A percentile compares a stretch with the other conserved stretches of the same genome.
phyloP scores from a whole-genome alignment of 1,140 invertebrate genomes.

The Drosophila ambigua region DNA sequence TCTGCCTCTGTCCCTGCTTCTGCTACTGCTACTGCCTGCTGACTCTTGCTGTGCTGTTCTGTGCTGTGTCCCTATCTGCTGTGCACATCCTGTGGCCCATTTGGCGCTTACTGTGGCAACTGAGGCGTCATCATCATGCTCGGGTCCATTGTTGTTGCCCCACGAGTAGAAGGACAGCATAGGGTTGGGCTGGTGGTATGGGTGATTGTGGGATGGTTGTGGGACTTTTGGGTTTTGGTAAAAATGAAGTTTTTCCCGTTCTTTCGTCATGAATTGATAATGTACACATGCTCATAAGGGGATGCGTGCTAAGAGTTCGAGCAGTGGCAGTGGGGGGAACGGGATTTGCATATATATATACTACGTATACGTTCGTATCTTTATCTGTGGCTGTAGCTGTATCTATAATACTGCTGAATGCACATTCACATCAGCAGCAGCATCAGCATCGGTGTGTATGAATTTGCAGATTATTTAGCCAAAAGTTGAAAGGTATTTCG shows the following conservation, averaged over 20 bases:
- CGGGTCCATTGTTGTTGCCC: conserved; percentile 44
- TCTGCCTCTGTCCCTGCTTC: conserved; percentile 5
- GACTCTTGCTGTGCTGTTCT: neutral
- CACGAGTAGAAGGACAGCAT: conserved; percentile 22
- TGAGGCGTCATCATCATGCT: conserved; percentile 74
- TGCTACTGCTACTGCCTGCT: too few relatives aligned
- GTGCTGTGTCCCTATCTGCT: conserved; percentile 29
- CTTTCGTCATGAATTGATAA: conserved; percentile 82
- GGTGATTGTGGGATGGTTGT: conserved; percentile 11
- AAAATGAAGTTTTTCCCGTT: conserved; percentile 77
- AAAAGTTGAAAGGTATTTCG: conserved; percentile 77
- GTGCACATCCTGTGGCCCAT: conserved; percentile 69
- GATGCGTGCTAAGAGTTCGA: conserved; percentile 30
- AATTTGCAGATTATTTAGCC: conserved; percentile 78
- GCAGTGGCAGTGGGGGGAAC: neutral
- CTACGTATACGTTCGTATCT: conserved; percentile 23
- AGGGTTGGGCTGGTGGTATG: neutral
- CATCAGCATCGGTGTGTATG: conserved; percentile 48
- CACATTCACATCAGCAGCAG: conserved; percentile 29
- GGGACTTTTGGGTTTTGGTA: conserved; percentile 49
- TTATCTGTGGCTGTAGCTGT: conserved; percentile 41
- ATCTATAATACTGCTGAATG: conserved; percentile 59
- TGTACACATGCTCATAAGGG: conserved; percentile 79
- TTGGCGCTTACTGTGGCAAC: conserved; percentile 69
- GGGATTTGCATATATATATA: conserved; percentile 65